Percentiles rank a stretch among this genome's conserved stretches.
These are phyloP conservation scores for Yponomeuta cagnagella DNA, from an alignment of 2,888 invertebrate species.

Conservation along the genomic window DNA sequence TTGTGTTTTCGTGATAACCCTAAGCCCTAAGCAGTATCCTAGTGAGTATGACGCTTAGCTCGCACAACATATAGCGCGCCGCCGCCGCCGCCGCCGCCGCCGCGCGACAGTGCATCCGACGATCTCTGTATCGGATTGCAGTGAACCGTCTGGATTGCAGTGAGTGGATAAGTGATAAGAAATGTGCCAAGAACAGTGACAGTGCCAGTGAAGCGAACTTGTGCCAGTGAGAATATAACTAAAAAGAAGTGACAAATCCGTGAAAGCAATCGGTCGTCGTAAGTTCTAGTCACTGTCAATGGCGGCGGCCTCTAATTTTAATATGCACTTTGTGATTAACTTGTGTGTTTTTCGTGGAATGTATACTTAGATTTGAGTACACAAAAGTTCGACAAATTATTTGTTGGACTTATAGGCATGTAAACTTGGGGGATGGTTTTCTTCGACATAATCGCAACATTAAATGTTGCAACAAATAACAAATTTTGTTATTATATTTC, in stretches of 20 bases:
- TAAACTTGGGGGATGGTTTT: not conserved
- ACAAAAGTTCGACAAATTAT: not conserved
- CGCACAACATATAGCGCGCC: constrained; percentile 48
- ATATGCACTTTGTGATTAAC: constrained; percentile 16
- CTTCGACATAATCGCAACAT: not conserved
- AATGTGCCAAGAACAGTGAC: constrained; percentile 63
- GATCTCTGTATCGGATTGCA: constrained; percentile 62
- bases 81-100: constrained; percentile 60
- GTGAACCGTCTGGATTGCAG: constrained; percentile 71
- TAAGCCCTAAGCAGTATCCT: constrained; percentile 1
- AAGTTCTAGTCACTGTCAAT: constrained; percentile 22
- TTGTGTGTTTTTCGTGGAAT: constrained; percentile 12
- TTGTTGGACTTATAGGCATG: not conserved
- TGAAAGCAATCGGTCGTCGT: constrained; percentile 6
- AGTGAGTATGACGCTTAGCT: constrained; percentile 16
- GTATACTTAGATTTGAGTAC: not conserved
- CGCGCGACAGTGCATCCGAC: constrained; percentile 35
- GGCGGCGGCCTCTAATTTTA: constrained; percentile 58
- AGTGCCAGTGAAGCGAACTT: constrained; percentile 37
- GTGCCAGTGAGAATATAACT: constrained; percentile 24
- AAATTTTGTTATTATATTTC: not conserved
- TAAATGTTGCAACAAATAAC: not conserved
- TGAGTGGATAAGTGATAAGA: constrained; percentile 49
- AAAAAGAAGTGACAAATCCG: constrained; percentile 8
- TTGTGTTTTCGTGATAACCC: constrained; percentile 14